phyloP scores from a whole-genome alignment of 1,140 invertebrate genomes.

The Bombus terrestris region DNA sequence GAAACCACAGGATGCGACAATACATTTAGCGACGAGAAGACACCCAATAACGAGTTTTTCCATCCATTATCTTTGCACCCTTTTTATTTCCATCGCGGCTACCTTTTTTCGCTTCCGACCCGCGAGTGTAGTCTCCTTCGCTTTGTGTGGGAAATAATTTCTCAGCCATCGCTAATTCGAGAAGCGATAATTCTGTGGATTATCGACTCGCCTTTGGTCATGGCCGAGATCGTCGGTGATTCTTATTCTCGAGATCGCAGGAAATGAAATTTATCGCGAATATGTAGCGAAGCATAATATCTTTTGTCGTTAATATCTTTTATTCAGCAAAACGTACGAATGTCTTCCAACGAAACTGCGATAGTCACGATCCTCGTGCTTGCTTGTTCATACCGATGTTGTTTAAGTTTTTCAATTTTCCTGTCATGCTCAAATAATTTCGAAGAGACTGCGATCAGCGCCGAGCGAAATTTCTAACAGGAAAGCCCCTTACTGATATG shows the following conservation, averaged over 20 bases:
- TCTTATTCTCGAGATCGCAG: not conserved
- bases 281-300: not conserved
- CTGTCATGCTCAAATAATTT: not conserved
- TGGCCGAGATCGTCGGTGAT: not conserved
- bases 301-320: not conserved
- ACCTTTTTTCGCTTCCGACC: not conserved
- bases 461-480: too few species aligned
- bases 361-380: not conserved
- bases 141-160: not conserved
- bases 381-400: too few species aligned
- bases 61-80: conserved; percentile 41
- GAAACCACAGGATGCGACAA: conserved; percentile 36
- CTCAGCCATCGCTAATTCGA: too few species aligned
- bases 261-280: not conserved
- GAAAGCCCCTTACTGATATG: not conserved
- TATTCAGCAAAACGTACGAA: not conserved
- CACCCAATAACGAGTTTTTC: conserved; percentile 63
- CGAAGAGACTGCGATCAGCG: not conserved
- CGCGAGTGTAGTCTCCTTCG: not conserved
- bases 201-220: not conserved
- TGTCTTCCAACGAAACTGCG: not conserved
- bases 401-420: not conserved
- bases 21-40: conserved; percentile 35
- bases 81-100: conserved; percentile 2
- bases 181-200: not conserved